Base-by-base conservation (phyloP, 2,113 vertebrate genomes). In the Litocranius walleri region DNA sequence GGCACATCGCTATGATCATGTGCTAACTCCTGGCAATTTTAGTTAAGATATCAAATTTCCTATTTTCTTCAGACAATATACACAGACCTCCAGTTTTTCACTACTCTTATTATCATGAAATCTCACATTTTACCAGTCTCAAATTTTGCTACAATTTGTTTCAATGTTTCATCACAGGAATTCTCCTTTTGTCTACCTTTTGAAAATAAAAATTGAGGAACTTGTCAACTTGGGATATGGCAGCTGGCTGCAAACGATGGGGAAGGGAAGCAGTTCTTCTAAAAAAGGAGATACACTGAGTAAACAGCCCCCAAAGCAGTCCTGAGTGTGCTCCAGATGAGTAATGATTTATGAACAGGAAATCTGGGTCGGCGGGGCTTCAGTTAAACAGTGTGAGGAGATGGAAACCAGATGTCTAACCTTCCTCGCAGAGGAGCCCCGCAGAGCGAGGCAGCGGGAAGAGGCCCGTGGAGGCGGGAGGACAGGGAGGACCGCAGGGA, bases 361-460 rank as follows among this genome's bases (percentile, higher is more conserved):
- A 90, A 97, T 89, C 97, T 97, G 12, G 21, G 92, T 54, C 43
- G 87, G 89, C 92, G 29, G 50, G n/a, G 77, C 96, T 88, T 94
- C 0, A 2, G 98, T 96, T 88, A 85, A 97, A 96, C 96, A 86
- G 96, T 3, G 61, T 6, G 40, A 82, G 96, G 78, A 97, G 98
- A 99, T 98, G 97, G 45, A n/a, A 94, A 98, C 96, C 99, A 99
- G 99, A 99, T 99, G 99, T 98, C 33, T 89, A 97, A 97, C 98
- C 98, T 97, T 94, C 93, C 94, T 98, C 97, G 97, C 43, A 0
- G 91, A 97, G 97, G 90, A 97, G 97, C 97, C 30, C 1, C 83
- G 54, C 92, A 3, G 62, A 96, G 96, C 59, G 1, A 33, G 54
- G 50, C 59, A 5, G 93, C 14, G 0, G 1, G 17, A 5, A 48